These are phyloP conservation scores for Mustela nigripes DNA, from an alignment of 2,113 vertebrate species.

Conservation along the genomic window DNA sequence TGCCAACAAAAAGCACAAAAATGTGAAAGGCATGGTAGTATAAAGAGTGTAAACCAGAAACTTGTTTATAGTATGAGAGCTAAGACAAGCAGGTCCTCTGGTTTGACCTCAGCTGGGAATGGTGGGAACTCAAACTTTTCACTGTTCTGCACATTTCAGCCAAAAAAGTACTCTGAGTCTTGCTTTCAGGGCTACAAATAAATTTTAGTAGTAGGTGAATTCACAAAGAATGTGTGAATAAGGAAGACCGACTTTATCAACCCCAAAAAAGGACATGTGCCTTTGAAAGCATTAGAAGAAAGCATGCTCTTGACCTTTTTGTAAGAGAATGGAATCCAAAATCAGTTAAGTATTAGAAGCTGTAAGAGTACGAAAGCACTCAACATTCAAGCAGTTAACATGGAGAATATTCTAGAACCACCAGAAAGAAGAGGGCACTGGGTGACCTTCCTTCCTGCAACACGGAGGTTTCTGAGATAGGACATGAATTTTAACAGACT, in stretches of 20 bases:
- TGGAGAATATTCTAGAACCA: background rate
- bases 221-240: background rate
- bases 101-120: background rate
- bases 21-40: background rate
- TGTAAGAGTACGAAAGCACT: background rate
- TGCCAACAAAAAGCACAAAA: background rate
- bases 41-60: background rate
- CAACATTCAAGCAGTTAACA: background rate
- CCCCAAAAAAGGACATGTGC: background rate
- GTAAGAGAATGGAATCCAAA: background rate
- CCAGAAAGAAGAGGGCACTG: rapidly evolving
- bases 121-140: background rate
- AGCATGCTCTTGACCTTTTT: background rate
- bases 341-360: background rate
- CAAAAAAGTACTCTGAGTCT: background rate
- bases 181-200: background rate
- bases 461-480: background rate
- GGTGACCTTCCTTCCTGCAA: background rate
- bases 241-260: background rate
- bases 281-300: background rate
- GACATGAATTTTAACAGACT: background rate
- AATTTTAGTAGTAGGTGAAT: background rate
- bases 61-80: background rate
- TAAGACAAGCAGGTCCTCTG: background rate
- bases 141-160: background rate